phyloP scores from a whole-genome alignment of 2,113 vertebrate species.

The Bubo scandiacus region DNA sequence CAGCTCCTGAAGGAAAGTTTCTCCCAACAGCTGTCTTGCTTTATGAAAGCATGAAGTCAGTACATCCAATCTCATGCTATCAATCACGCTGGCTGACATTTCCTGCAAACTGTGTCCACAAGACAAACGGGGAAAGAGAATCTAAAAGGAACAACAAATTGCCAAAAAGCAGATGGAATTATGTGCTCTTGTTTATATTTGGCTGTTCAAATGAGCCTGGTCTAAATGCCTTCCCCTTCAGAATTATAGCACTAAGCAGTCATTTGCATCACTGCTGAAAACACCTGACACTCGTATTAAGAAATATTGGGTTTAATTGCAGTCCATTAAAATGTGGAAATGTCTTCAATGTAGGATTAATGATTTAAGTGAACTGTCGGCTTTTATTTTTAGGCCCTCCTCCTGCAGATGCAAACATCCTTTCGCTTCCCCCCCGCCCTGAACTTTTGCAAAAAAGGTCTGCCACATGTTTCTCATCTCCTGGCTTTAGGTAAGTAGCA shows the following conservation, averaged over 20 bases:
- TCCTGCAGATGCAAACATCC: slow-evolving; percentile 73
- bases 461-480: slow-evolving; percentile 79
- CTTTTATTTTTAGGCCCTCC: slow-evolving; percentile 72
- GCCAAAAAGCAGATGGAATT: slow-evolving; percentile 80
- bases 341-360: slow-evolving; percentile 72
- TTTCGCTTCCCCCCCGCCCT: slow-evolving; percentile 9
- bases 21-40: slow-evolving; percentile 88
- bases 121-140: slow-evolving; percentile 77
- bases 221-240: slow-evolving; percentile 81
- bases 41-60: slow-evolving; percentile 88
- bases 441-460: slow-evolving; percentile 71
- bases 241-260: slow-evolving; percentile 73
- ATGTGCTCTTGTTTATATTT: slow-evolving; percentile 87
- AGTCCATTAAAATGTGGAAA: slow-evolving; percentile 79
- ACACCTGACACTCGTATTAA: slow-evolving; percentile 82
- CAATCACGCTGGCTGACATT: slow-evolving; percentile 82
- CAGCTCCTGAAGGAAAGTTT: slow-evolving; percentile 85
- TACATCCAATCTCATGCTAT: slow-evolving; percentile 83
- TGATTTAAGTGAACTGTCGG: slow-evolving; percentile 76
- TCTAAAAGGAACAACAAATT: slow-evolving; percentile 80
- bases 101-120: slow-evolving; percentile 85
- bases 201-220: slow-evolving; percentile 71
- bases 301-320: slow-evolving; percentile 80
- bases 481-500: slow-evolving; percentile 73
- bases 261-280: slow-evolving; percentile 78